phyloP scores from a whole-genome alignment of 2,797 vertebrate genomes.

The Gobionotothen gibberifrons region DNA sequence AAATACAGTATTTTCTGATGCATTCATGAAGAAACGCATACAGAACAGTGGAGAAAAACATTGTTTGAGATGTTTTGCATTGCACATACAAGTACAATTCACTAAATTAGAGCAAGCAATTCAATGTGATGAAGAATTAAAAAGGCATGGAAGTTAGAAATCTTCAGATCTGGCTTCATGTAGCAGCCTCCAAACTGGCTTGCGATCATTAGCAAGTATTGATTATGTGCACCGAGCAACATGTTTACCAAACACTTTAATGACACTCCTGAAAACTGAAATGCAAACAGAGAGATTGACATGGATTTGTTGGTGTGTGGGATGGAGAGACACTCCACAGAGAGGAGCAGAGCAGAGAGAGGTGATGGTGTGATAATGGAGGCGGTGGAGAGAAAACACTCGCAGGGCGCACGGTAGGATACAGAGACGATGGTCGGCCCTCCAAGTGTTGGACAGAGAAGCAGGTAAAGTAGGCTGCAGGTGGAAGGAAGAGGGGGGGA shows the following conservation, averaged over 20 bases:
- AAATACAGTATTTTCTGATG: neutral
- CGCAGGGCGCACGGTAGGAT: conserved; percentile 50
- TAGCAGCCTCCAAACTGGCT: conserved; percentile 5
- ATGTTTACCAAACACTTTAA: conserved; percentile 75
- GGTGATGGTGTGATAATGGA: conserved; percentile 72
- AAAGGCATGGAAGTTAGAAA: neutral
- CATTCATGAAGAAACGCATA: neutral
- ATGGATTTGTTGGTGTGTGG: conserved; percentile 54
- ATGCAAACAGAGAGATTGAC: conserved; percentile 67
- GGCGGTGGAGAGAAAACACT: conserved; percentile 67
- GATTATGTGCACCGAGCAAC: conserved; percentile 53
- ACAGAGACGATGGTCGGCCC: conserved; percentile 60
- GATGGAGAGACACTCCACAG: conserved; percentile 67
- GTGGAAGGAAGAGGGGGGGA: conserved; percentile 56
- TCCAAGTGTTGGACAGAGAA: conserved; percentile 65
- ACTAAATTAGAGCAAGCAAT: neutral
- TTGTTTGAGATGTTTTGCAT: conserved; percentile 3
- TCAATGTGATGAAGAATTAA: neutral
- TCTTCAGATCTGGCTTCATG: neutral
- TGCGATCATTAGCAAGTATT: conserved; percentile 54
- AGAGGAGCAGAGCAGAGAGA: conserved; percentile 49
- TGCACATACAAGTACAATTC: neutral
- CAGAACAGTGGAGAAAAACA: neutral
- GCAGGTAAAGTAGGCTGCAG: conserved; percentile 72
- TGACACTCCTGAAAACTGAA: conserved; percentile 53